Base-by-base conservation (phyloP, 2,797 vertebrate species). In the Orientallactaga sibirica region DNA sequence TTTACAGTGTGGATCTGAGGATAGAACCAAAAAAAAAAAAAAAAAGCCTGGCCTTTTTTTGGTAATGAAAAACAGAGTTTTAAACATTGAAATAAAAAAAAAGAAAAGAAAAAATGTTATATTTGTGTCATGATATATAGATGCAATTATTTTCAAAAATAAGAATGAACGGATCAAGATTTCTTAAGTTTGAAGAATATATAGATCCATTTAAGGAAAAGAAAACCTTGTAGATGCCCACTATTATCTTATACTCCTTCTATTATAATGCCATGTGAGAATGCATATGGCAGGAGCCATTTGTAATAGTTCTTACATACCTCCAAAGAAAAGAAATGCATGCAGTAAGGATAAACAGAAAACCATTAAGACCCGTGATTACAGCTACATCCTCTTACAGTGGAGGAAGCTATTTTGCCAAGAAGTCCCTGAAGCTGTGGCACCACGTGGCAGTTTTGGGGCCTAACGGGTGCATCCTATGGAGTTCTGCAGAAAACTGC, bases 51-150 rank as follows among this genome's bases (percentile, higher is more conserved):
- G 48, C n/a, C 75, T 64, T 92, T 86, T 76, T 89, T 73, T 78
- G 33, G 93, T 96, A 96, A 97, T 96, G 66, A 94, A 93, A 96
- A 96, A 55, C 96, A 97, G 96, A 94, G 90, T 88, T 92, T 93
- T 82, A 86, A 78, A 92, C 70, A 37, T 18, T 62, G 55, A 55
- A 27, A 10, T 37, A 64, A 61, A 41, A 80, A 66, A 43, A 20
- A 25, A 85, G n/a, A 58, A 88, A 95, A 80, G 70, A 71, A 64
- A 88, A 70, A 64, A 48, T 33, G 27, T 22, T 75, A 27, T 85
- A 61, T 86, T 61, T 20, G 20, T 25, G 4, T 12, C 29, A 81
- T 10, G 68, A 82, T 29, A 29, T 19, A 80, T 37, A 80, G 70
- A 86, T 22, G 33, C 52, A 74, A 78, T 55, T 52, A 41, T 62